A percentile compares a stretch with the other conserved stretches of the same genome.
Evolutionary conservation across 37 sponge, comb jelly and placozoan species (phyloP).

Genomic region (Theonella swinhoei): DNA sequence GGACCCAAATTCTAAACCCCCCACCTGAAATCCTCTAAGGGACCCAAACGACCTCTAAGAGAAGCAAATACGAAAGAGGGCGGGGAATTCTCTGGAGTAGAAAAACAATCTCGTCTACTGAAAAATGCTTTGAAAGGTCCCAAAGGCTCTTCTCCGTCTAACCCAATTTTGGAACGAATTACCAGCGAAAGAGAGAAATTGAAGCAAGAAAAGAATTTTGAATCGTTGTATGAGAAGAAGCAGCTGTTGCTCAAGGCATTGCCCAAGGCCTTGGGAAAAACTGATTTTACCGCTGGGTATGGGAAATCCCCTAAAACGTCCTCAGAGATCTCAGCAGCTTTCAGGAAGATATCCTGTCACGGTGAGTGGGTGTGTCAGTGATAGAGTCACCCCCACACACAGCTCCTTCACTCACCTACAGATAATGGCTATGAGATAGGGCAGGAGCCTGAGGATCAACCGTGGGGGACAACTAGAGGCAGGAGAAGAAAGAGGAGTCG

Average conservation of each 20-base stretch:
- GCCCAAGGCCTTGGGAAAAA: constrained; percentile 26
- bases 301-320: not conserved
- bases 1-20: not conserved
- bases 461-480: constrained; percentile 16
- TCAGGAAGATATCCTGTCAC: not conserved
- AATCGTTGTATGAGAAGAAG: constrained; percentile 4
- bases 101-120: constrained; percentile 58
- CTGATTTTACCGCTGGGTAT: constrained; percentile 39
- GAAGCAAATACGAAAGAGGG: not conserved
- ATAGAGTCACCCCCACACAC: not conserved
- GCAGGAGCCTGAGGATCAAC: constrained; percentile 18
- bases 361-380: not conserved
- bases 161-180: constrained; percentile 40
- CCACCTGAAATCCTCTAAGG: not conserved
- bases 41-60: constrained; percentile 1
- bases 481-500: not conserved
- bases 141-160: constrained; percentile 6
- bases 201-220: not conserved
- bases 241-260: constrained; percentile 51
- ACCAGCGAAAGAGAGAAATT: constrained; percentile 24
- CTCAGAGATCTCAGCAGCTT: constrained; percentile 5
- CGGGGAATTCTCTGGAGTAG: constrained; percentile 55
- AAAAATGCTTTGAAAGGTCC: constrained; percentile 27
- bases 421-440: constrained; percentile 62
- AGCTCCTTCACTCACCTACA: not conserved